These are phyloP conservation scores for Lutjanus argentimaculatus DNA, from an alignment of 2,797 vertebrate genomes.

Conservation along the genomic window DNA sequence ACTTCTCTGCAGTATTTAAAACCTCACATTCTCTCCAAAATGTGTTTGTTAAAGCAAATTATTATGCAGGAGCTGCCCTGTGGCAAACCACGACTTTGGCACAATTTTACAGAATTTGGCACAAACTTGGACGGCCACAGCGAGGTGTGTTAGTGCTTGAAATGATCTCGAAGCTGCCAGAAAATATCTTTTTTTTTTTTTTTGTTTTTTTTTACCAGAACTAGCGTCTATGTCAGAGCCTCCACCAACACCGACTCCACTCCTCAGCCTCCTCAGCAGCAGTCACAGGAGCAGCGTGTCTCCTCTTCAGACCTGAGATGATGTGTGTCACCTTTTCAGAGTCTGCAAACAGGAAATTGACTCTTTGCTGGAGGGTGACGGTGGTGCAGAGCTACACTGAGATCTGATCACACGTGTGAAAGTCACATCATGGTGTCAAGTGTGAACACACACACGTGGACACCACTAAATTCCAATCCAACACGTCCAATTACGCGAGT, in stretches of 20 bases:
- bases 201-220: neutral
- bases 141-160: no score
- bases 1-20: no score
- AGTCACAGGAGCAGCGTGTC: no score
- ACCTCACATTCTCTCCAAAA: no score
- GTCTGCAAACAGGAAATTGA: neutral
- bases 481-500: conserved; percentile 47
- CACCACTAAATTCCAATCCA: conserved; percentile 21
- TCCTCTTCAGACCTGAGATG: neutral
- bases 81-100: no score
- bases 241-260: no score
- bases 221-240: no score
- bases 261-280: no score
- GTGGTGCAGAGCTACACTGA: neutral
- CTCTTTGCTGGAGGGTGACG: neutral
- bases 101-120: neutral
- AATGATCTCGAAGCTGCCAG: neutral
- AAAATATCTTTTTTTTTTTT: no score
- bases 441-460: conserved; percentile 31
- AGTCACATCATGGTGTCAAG: conserved; percentile 18
- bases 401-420: conserved; percentile 10
- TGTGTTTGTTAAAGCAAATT: no score
- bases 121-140: neutral
- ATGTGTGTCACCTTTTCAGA: neutral
- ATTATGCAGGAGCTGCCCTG: no score